phyloP scores from a whole-genome alignment of 2,113 vertebrate species.

The Gobiocypris rarus region DNA sequence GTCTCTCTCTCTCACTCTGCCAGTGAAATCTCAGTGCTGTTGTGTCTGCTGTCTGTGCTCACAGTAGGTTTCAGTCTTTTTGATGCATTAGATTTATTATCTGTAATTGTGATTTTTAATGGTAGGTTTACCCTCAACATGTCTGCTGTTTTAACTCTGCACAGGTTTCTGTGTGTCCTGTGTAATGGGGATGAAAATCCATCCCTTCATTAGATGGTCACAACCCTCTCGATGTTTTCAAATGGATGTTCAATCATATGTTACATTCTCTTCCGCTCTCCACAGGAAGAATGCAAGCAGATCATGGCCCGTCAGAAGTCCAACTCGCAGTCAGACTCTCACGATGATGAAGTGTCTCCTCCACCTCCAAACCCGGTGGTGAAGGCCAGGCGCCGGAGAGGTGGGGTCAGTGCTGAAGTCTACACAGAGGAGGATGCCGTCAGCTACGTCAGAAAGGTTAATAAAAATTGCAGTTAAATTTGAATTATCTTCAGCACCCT shows the following conservation, averaged over 20 bases:
- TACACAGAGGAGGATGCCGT: constrained; percentile 97
- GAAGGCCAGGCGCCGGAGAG: constrained; percentile 87
- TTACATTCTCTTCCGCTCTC: constrained; percentile 22
- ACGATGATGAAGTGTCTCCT: constrained; percentile 92
- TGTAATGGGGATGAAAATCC: not conserved
- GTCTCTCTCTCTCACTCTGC: not conserved
- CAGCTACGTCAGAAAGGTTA: constrained; percentile 96
- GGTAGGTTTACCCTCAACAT: not conserved
- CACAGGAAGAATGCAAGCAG: constrained; percentile 94
- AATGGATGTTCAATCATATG: not conserved
- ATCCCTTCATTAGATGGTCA: not conserved
- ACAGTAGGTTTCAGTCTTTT: not conserved
- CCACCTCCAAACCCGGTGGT: constrained; percentile 91
- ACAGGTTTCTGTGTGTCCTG: not conserved
- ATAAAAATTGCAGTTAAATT: not conserved
- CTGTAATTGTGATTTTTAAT: not conserved
- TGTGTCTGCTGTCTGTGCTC: constrained; percentile 15
- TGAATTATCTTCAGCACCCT: not conserved
- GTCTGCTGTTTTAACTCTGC: not conserved
- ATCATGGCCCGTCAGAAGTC: constrained; percentile 94
- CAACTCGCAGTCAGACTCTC: constrained; percentile 91
- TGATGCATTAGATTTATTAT: not conserved
- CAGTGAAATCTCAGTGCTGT: constrained; percentile 22
- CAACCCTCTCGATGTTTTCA: not conserved
- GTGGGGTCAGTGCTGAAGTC: constrained; percentile 94